These are phyloP conservation scores for Eutolmus rufibarbis DNA, from an alignment of 2,888 invertebrate genomes.

Conservation along the genomic window DNA sequence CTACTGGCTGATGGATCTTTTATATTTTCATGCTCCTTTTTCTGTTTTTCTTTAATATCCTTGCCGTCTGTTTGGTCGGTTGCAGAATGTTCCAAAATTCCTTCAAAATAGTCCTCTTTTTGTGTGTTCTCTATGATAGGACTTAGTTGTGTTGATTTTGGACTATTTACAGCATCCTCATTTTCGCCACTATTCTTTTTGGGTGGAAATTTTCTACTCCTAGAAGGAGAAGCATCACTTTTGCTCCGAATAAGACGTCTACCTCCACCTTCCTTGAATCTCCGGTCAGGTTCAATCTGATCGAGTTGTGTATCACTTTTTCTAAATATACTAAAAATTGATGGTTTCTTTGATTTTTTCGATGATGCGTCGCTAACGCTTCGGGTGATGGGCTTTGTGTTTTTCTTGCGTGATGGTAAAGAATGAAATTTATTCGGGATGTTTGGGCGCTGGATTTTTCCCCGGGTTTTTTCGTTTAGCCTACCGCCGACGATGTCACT, in stretches of 20 bases:
- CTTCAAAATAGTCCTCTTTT: slow-evolving; percentile 72
- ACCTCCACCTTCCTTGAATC: slow-evolving; percentile 66
- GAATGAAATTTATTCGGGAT: slow-evolving; percentile 70
- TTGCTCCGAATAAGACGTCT: slow-evolving; percentile 68
- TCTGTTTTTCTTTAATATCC: neutral
- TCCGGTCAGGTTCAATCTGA: slow-evolving; percentile 56
- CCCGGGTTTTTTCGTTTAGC: slow-evolving; percentile 40
- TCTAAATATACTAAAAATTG: slow-evolving; percentile 73
- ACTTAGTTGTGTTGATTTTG: slow-evolving; percentile 73
- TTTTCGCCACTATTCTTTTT: slow-evolving; percentile 69
- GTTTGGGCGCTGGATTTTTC: slow-evolving; percentile 44
- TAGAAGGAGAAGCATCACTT: slow-evolving; percentile 69
- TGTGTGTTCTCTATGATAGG: slow-evolving; percentile 82
- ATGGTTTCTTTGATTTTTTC: slow-evolving; percentile 66
- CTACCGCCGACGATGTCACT: slow-evolving; percentile 49
- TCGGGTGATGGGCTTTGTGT: slow-evolving; percentile 65
- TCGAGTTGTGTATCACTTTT: slow-evolving; percentile 67
- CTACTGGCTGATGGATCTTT: neutral
- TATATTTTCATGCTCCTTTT: neutral
- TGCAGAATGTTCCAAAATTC: slow-evolving; percentile 42
- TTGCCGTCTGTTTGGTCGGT: neutral
- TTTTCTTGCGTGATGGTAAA: slow-evolving; percentile 70
- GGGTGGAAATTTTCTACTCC: slow-evolving; percentile 54
- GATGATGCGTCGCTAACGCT: slow-evolving; percentile 68
- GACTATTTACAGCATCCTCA: slow-evolving; percentile 65